phyloP scores from a whole-genome alignment of 2,113 vertebrate genomes.

The Eubucco bourcierii region DNA sequence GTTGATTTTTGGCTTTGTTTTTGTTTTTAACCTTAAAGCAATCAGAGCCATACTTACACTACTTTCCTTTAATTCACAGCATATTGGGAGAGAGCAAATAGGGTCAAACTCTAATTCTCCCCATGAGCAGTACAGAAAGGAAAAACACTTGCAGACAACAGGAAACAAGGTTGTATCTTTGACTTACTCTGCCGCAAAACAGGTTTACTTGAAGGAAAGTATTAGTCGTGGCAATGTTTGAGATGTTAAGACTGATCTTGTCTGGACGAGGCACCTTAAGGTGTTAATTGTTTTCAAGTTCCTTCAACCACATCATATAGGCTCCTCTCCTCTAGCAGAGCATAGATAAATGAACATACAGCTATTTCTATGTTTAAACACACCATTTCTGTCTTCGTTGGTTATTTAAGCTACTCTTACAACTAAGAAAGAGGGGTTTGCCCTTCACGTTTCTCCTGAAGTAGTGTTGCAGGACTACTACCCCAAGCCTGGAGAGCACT shows the following conservation, averaged over 20 bases:
- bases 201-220: neutral
- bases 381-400: neutral
- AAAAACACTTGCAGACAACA: neutral
- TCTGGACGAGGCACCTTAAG: neutral
- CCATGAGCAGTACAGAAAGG: neutral
- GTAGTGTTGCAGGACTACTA: neutral
- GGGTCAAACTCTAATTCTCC: neutral
- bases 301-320: neutral
- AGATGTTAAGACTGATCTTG: constrained; percentile 10
- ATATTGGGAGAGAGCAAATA: neutral
- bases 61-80: neutral
- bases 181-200: neutral
- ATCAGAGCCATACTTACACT: neutral
- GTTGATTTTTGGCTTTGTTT: neutral
- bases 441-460: neutral
- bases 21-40: neutral
- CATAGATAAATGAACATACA: neutral
- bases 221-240: neutral
- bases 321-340: neutral
- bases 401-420: neutral
- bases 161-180: neutral
- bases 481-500: neutral
- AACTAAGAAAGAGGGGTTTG: neutral
- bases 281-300: neutral
- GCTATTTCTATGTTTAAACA: neutral